Evolutionary conservation across 2,888 invertebrate genomes (phyloP).

Genomic region (Ophioninae sp.): DNA sequence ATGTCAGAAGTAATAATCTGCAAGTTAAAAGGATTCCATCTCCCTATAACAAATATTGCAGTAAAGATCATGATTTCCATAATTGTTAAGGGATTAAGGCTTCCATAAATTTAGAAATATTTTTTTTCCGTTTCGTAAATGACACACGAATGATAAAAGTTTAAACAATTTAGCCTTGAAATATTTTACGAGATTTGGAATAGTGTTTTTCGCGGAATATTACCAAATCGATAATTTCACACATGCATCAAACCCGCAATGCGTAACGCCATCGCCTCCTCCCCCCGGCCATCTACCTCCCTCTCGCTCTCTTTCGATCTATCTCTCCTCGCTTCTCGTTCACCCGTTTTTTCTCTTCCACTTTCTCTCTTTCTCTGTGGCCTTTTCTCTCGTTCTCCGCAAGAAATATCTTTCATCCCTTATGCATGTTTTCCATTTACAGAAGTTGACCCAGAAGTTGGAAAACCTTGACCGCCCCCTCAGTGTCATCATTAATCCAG

Average conservation of each 20-base stretch:
- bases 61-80: too few species aligned
- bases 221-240: conserved; percentile 47
- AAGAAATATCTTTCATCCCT: conserved; percentile 35
- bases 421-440: conserved; percentile 66
- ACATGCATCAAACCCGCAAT: conserved; percentile 52
- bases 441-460: conserved; percentile 70
- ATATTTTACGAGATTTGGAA: background rate
- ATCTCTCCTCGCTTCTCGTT: conserved; percentile 1
- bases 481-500: conserved; percentile 51
- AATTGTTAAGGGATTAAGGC: too few species aligned
- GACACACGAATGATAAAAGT: background rate
- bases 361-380: background rate
- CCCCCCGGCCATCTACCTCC: too few species aligned
- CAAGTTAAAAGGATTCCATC: too few species aligned
- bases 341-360: conserved; percentile 21
- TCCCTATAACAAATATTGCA: too few species aligned
- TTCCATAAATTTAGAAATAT: too few species aligned
- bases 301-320: conserved; percentile 30
- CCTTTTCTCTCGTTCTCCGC: conserved; percentile 17
- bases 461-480: conserved; percentile 72
- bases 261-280: conserved; percentile 64
- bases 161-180: conserved; percentile 5
- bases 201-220: conserved; percentile 15
- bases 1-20: too few species aligned
- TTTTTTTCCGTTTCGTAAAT: background rate